Evolutionary conservation across 1,140 invertebrate genomes (phyloP), one percentile per base, ranked within the genome.

Genomic region (Drosophila fuyamai): DNA sequence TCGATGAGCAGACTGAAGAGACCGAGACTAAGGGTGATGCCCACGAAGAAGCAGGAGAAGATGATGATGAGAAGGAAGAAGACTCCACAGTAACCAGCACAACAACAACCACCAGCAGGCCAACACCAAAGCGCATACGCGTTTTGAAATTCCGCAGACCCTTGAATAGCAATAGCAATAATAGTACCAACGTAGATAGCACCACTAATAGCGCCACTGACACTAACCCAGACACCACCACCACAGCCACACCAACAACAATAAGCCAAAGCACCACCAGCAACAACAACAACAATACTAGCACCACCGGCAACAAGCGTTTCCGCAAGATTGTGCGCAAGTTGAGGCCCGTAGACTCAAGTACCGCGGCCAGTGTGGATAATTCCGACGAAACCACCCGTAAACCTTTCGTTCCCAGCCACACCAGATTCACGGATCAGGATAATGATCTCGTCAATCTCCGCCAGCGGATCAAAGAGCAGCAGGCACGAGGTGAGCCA

Each of bases 321-420:
- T 84, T 92, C 65, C 82, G 91, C 10, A 92, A 92, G 38, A 83
- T 92, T 48, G 81, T 92, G n/a, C 72, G 91, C 6, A 92, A 91
- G 13, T 53, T 92, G 44, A 51, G 71, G 5, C 83, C 66, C 9
- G 80, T 86, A 5, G 58, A 46, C 6, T 10, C 55, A 5, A 55
- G 51, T 53, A 36, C 44, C 0, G 12, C 23, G n/a, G 14, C 44
- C 2, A 67, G 41, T 53, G 53, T 32, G 6, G 68, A 62, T 5
- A 35, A 53, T 54, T 6, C 67, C 43, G 29, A 70, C 47, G 67
- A 71, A n/a, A 56, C 81, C 36, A 81, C 79, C 13, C 84, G 65
- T 7, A 84, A 80, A 12, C 68, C 80, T 38, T 88, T 88, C 60
- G 50, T 63, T 10, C 83, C 83, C 12, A 79, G 67, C 29, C 62